phyloP scores from a whole-genome alignment of 2,888 invertebrate genomes.

The Xestobium rufovillosum region DNA sequence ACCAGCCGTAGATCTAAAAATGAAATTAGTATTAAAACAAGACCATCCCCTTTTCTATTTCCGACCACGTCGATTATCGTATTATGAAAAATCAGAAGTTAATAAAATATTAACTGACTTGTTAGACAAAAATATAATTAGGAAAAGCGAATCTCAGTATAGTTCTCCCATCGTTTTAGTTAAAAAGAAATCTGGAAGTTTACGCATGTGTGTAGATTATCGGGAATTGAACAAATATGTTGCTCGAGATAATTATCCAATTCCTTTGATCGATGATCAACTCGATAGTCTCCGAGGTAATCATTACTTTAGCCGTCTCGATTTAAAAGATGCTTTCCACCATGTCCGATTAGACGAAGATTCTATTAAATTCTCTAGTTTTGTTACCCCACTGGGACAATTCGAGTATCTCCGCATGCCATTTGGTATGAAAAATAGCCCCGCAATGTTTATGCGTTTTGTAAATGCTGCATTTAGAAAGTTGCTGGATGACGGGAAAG shows the following conservation, averaged over 20 bases:
- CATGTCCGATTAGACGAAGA: constrained; percentile 26
- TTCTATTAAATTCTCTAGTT: constrained; percentile 29
- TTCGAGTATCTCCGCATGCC: constrained; percentile 30
- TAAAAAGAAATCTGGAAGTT: constrained; percentile 24
- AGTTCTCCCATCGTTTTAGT: constrained; percentile 24
- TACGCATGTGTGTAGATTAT: constrained; percentile 28
- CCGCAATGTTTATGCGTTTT: constrained; percentile 14
- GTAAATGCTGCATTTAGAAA: constrained; percentile 21
- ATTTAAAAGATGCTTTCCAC: constrained; percentile 30
- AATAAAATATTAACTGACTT: constrained; percentile 19
- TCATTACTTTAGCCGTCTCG: constrained; percentile 26
- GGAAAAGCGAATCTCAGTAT: constrained; percentile 30
- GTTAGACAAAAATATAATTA: constrained; percentile 20
- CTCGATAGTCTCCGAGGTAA: constrained; percentile 26
- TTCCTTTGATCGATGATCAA: constrained; percentile 27
- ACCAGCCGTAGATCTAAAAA: constrained; percentile 5
- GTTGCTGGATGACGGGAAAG: constrained; percentile 24
- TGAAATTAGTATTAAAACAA: constrained; percentile 8
- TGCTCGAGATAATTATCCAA: constrained; percentile 22
- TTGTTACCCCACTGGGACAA: constrained; percentile 28
- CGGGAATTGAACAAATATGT: constrained; percentile 25
- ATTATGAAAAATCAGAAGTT: constrained; percentile 18
- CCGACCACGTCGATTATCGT: constrained; percentile 21
- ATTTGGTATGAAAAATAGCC: constrained; percentile 27
- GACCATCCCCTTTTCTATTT: constrained; percentile 12